Evolutionary conservation across 1,140 invertebrate species (phyloP), one percentile per base, ranked within the genome.

Genomic region (Leptoteleia sp.): DNA sequence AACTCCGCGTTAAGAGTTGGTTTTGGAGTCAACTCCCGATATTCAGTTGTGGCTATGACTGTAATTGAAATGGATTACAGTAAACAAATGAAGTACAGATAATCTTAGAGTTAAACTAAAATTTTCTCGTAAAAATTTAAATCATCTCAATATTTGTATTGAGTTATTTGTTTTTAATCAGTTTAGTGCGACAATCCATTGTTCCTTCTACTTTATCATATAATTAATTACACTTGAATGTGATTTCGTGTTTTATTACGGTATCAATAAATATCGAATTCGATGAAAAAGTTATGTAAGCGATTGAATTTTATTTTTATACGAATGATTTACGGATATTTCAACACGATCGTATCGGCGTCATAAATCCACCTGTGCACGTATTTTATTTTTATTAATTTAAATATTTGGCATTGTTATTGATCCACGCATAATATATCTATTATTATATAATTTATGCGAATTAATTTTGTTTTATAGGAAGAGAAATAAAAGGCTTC

Each of bases 201-300:
- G n/a, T n/a, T n/a, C n/a, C n/a, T n/a, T n/a, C n/a, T n/a, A n/a
- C n/a, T n/a, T n/a, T n/a, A n/a, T n/a, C n/a, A n/a, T n/a, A n/a
- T n/a, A n/a, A n/a, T n/a, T n/a, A n/a, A n/a, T n/a, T n/a, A n/a
- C n/a, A n/a, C n/a, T n/a, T n/a, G n/a, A n/a, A n/a, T n/a, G n/a
- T 25, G 45, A 31, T 1, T 48, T 15, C n/a, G 35, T 35, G 9
- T 35, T 35, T 50, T 35, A 50, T 35, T 33, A 9, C 31, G 12
- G 11, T 38, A 25, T 25, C 31, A 31, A 57, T 57, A 57, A 57
- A 57, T 57, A 43, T 43, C 13, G 27, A 43, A 43, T 57, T 43
- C 38, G 43, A 57, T 43, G 54, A 57, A 57, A 38, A 29, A 31
- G 37, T 57, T 57, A 57, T 31, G 15, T 43, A 57, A 57, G 5